These are phyloP conservation scores for Sogatella furcifera DNA, from an alignment of 1,140 invertebrate genomes.

Conservation along the genomic window DNA sequence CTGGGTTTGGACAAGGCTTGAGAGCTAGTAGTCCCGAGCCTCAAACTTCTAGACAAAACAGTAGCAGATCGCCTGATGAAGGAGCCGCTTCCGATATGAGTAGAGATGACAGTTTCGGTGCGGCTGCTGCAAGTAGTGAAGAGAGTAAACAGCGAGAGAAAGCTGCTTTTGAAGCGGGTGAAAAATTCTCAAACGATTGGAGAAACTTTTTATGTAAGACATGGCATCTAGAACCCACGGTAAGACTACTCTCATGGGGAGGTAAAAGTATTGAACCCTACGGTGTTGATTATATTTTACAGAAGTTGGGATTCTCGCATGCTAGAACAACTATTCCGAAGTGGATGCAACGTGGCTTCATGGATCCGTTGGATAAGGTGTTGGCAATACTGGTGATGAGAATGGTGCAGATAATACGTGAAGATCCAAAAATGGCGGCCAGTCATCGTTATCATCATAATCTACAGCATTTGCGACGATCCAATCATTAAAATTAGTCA, in stretches of 20 bases:
- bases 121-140: slow-evolving; percentile 32
- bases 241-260: slow-evolving; percentile 88
- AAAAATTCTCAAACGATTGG: slow-evolving; percentile 74
- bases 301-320: slow-evolving; percentile 93
- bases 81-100: not conserved
- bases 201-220: slow-evolving; percentile 88
- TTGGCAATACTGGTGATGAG: slow-evolving; percentile 57
- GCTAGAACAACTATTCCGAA: slow-evolving; percentile 97
- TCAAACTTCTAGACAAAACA: not conserved
- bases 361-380: slow-evolving; percentile 86
- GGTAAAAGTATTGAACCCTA: slow-evolving; percentile 94
- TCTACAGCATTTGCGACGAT: too few relatives aligned
- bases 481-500: too few relatives aligned
- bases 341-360: slow-evolving; percentile 94
- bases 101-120: slow-evolving; percentile 34
- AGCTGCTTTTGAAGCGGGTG: slow-evolving; percentile 37
- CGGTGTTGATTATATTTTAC: slow-evolving; percentile 93
- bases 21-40: slow-evolving; percentile 21
- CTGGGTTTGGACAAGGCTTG: slow-evolving; percentile 29
- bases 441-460: not conserved
- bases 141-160: slow-evolving; percentile 35
- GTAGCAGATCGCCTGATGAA: not conserved
- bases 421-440: slow-evolving; percentile 17
- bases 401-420: slow-evolving; percentile 37
- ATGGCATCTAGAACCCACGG: slow-evolving; percentile 96